Conservation (phyloP, 2,888 invertebrate species). For the Geotrupes spiniger region DNA sequence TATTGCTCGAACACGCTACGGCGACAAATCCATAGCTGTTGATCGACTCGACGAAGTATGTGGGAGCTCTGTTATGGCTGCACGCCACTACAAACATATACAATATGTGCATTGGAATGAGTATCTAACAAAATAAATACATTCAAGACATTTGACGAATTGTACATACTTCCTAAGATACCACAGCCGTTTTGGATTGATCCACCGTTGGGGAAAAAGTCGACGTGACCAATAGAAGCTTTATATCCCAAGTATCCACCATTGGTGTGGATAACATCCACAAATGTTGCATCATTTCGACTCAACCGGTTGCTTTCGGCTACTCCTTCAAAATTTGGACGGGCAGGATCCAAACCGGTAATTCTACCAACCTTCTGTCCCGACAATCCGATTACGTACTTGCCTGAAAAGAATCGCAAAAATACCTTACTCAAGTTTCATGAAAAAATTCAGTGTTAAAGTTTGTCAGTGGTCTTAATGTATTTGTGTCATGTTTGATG, state of each 20-base stretch:
- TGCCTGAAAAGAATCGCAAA: slow-evolving; percentile 12
- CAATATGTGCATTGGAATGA: too few species aligned
- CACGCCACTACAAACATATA: slow-evolving; percentile 57
- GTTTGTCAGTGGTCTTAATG: too few species aligned
- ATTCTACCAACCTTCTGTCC: slow-evolving; percentile 20
- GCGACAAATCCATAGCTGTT: slow-evolving; percentile 16
- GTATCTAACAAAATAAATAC: too few species aligned
- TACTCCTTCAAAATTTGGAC: slow-evolving; percentile 55
- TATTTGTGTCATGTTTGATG: too few species aligned
- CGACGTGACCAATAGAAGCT: slow-evolving; percentile 61
- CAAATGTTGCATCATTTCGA: slow-evolving; percentile 63
- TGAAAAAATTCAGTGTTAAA: too few species aligned
- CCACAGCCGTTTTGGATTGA: slow-evolving; percentile 63
- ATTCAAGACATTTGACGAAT: background rate
- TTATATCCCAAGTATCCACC: slow-evolving; percentile 60
- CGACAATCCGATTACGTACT: slow-evolving; percentile 1
- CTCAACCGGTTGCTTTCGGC: slow-evolving; percentile 54
- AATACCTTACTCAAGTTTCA: too few species aligned
- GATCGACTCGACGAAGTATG: slow-evolving; percentile 20
- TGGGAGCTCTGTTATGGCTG: slow-evolving; percentile 44
- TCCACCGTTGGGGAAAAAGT: slow-evolving; percentile 71
- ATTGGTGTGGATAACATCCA: slow-evolving; percentile 69
- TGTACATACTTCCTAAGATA: slow-evolving; percentile 8
- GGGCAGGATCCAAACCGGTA: slow-evolving; percentile 58
- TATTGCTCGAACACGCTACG: slow-evolving; percentile 11